Evolutionary conservation across 2,113 vertebrate species (phyloP).

Genomic region (Coracopsis vasa): DNA sequence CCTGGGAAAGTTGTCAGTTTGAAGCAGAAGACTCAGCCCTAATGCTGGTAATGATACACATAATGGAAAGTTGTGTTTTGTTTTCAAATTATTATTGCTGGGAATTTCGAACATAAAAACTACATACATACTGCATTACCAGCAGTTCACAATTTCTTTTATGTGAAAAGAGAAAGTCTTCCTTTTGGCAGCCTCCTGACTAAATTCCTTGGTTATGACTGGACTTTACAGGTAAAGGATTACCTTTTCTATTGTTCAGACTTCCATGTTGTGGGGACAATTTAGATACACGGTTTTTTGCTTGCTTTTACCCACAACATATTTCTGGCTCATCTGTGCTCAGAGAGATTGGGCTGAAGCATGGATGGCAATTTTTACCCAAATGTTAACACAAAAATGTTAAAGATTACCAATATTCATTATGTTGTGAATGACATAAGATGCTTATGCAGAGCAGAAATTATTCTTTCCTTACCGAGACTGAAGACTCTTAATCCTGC

Average conservation of each 20-base stretch:
- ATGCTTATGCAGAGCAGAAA: background rate
- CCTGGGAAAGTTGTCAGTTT: background rate
- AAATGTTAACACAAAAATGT: background rate
- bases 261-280: background rate
- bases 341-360: background rate
- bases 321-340: background rate
- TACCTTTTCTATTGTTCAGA: background rate
- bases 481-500: constrained; percentile 96
- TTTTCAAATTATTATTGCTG: background rate
- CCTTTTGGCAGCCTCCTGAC: background rate
- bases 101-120: background rate
- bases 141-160: background rate
- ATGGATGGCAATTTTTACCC: background rate
- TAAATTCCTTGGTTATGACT: background rate
- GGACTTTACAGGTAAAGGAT: background rate
- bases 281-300: background rate
- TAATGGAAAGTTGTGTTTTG: background rate
- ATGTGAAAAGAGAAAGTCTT: background rate
- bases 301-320: background rate
- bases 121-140: background rate
- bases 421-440: background rate
- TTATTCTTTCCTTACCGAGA: constrained; percentile 80
- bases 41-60: background rate
- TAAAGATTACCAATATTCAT: background rate
- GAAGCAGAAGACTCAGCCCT: background rate